Percentiles rank a stretch among this genome's conserved stretches.
phyloP scores from a whole-genome alignment of 1,140 invertebrate species.

The Atta cephalotes region DNA sequence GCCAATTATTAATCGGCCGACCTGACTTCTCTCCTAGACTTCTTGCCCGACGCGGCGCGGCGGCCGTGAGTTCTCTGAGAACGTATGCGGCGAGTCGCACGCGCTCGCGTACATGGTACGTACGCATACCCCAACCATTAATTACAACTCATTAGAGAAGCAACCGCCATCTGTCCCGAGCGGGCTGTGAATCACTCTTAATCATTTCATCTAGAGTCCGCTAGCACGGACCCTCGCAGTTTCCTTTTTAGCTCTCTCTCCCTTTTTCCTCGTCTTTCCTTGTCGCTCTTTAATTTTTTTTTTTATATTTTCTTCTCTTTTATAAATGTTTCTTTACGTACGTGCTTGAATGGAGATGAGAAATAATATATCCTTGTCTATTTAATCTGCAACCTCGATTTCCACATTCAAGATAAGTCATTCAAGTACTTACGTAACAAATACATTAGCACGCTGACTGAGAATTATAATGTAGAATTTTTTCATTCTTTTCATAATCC shows the following conservation, averaged over 20 bases:
- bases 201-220: constrained; percentile 84
- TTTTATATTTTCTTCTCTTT: constrained; percentile 13
- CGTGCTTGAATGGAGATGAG: constrained; percentile 28
- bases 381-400: constrained; percentile 16
- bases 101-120: constrained; percentile 69
- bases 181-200: constrained; percentile 85
- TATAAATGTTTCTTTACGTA: constrained; percentile 1
- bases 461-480: neutral
- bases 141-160: constrained; percentile 85
- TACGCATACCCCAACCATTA: constrained; percentile 83
- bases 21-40: constrained; percentile 68
- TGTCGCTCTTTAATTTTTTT: neutral
- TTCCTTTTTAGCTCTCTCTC: constrained; percentile 11
- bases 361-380: constrained; percentile 23
- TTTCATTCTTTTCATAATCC: neutral
- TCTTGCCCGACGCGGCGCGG: constrained; percentile 60
- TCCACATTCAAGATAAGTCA: constrained; percentile 14
- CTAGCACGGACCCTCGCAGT: constrained; percentile 73
- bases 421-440: neutral
- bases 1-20: constrained; percentile 54
- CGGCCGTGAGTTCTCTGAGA: constrained; percentile 73
- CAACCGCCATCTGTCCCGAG: constrained; percentile 84
- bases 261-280: neutral
- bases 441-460: constrained; percentile 3
- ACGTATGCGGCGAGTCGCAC: constrained; percentile 75